These are phyloP conservation scores for Salminus brasiliensis DNA, from an alignment of 2,113 vertebrate genomes.

Conservation along the genomic window DNA sequence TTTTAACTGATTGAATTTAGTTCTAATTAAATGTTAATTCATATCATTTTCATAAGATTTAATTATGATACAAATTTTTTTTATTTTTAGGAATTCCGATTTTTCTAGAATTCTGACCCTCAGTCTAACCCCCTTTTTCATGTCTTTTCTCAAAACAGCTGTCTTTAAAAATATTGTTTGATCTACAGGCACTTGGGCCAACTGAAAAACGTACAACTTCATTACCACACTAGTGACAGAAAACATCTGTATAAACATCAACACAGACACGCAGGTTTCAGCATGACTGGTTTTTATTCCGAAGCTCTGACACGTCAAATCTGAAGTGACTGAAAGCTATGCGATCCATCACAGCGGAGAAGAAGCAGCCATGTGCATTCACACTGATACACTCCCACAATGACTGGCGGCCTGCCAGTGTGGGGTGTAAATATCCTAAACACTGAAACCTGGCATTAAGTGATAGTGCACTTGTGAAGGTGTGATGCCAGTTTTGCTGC, in stretches of 20 bases:
- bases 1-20: too few relatives aligned
- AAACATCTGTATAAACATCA: background rate
- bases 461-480: background rate
- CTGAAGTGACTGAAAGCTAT: background rate
- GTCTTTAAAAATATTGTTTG: too few relatives aligned
- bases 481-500: background rate
- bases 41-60: too few relatives aligned
- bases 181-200: too few relatives aligned
- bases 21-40: too few relatives aligned
- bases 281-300: too few relatives aligned
- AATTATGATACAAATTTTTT: too few relatives aligned
- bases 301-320: background rate
- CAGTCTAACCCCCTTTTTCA: too few relatives aligned
- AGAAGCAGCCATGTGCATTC: background rate
- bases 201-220: background rate
- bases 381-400: background rate
- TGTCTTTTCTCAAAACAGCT: too few relatives aligned
- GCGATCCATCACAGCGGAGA: background rate
- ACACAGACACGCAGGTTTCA: background rate
- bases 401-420: background rate
- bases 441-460: background rate
- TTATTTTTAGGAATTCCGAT: too few relatives aligned
- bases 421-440: background rate
- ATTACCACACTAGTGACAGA: background rate
- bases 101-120: too few relatives aligned